Evolutionary conservation across 2,888 invertebrate genomes (phyloP).

Genomic region (Fabriciana adippe): DNA sequence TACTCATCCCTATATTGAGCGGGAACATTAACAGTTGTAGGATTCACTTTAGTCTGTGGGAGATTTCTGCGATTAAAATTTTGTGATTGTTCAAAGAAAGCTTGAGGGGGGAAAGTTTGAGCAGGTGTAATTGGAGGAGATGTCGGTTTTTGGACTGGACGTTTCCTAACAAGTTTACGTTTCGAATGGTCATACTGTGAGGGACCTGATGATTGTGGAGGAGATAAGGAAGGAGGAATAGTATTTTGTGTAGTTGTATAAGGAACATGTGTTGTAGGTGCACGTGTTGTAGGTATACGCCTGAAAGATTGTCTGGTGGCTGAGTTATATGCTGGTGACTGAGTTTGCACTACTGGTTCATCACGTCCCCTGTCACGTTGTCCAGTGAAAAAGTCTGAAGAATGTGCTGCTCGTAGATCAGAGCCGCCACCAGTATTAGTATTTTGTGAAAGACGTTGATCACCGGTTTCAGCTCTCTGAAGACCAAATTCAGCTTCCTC

Average conservation of each 20-base stretch:
- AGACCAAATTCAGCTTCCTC: slow-evolving; percentile 88
- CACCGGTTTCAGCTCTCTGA: slow-evolving; percentile 87
- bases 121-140: slow-evolving; percentile 56
- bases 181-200: slow-evolving; percentile 62
- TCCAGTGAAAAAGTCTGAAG: slow-evolving; percentile 88
- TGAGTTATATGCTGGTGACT: slow-evolving; percentile 44
- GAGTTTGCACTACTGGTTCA: slow-evolving; percentile 50
- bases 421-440: slow-evolving; percentile 68
- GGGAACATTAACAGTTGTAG: slow-evolving; percentile 55
- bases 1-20: slow-evolving; percentile 73
- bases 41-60: slow-evolving; percentile 51
- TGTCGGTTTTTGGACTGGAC: slow-evolving; percentile 62
- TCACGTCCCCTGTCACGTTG: slow-evolving; percentile 75
- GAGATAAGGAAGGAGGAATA: slow-evolving; percentile 46
- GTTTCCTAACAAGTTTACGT: slow-evolving; percentile 70
- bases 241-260: slow-evolving; percentile 55
- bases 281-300: slow-evolving; percentile 72
- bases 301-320: slow-evolving; percentile 58
- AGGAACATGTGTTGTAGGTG: slow-evolving; percentile 68
- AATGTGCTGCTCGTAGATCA: slow-evolving; percentile 87
- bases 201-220: slow-evolving; percentile 45
- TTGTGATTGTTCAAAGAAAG: slow-evolving; percentile 52
- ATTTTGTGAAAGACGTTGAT: slow-evolving; percentile 67
- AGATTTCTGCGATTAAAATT: slow-evolving; percentile 53
- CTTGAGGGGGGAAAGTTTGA: slow-evolving; percentile 51